Evolutionary conservation across 2,113 vertebrate species (phyloP).

Genomic region (Sporophila hypoxantha): DNA sequence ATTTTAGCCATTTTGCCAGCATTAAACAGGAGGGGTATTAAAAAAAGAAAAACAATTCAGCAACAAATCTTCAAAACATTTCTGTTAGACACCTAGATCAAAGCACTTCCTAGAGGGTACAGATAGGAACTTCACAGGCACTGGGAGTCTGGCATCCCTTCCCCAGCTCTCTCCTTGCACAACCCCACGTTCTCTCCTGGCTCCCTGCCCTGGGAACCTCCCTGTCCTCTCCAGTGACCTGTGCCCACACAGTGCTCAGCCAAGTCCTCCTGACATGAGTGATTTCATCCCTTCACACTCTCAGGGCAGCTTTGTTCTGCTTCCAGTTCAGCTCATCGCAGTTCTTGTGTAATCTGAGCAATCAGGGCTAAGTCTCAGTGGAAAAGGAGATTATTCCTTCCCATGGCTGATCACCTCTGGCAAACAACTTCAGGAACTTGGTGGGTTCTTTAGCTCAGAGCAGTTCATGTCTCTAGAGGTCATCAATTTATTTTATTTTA

Average conservation of each 20-base stretch:
- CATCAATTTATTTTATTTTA: background rate
- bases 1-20: background rate
- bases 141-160: background rate
- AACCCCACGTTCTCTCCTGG: background rate
- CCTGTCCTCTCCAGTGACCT: constrained; percentile 23
- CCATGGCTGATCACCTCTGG: background rate
- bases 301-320: constrained; percentile 22
- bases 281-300: constrained; percentile 17
- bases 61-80: background rate
- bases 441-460: background rate
- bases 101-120: background rate
- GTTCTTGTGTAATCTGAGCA: constrained; percentile 23
- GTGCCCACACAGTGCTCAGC: background rate
- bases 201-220: constrained; percentile 14
- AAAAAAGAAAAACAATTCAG: background rate
- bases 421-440: background rate
- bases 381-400: constrained; percentile 17
- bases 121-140: background rate
- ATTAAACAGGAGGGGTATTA: background rate
- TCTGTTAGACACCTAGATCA: background rate
- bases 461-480: background rate
- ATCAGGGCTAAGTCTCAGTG: background rate
- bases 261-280: background rate
- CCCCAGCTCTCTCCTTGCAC: background rate
- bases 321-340: constrained; percentile 41